Conservation (phyloP, 2,113 vertebrate genomes). For the Numida meleagris region DNA sequence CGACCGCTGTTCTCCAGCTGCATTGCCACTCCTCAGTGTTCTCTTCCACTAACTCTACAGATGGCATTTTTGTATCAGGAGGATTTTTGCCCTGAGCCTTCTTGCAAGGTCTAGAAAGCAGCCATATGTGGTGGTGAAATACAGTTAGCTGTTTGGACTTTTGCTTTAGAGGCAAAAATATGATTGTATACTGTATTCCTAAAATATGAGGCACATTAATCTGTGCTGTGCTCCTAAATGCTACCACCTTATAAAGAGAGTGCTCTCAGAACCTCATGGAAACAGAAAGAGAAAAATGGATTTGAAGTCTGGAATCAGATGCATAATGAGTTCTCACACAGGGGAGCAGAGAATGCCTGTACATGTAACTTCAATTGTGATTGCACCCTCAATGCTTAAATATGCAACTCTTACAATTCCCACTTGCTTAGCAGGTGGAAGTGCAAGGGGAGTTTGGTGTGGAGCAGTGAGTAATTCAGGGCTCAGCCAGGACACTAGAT, state of each 20-base stretch:
- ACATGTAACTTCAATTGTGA: background rate
- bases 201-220: background rate
- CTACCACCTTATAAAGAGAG: background rate
- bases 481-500: slow-evolving; percentile 34
- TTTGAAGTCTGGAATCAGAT: background rate
- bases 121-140: background rate
- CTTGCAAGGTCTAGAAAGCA: background rate
- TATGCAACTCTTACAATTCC: background rate
- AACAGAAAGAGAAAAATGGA: background rate
- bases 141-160: background rate
- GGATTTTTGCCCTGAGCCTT: background rate
- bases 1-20: background rate
- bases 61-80: background rate
- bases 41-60: background rate
- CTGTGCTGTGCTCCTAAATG: background rate
- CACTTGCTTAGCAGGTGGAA: background rate
- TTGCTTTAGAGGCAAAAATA: background rate
- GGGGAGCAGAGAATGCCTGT: background rate
- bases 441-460: background rate
- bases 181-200: background rate
- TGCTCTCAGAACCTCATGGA: background rate
- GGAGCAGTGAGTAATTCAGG: slow-evolving; percentile 6
- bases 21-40: background rate
- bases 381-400: background rate
- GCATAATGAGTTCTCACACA: background rate